phyloP scores from a whole-genome alignment of 1,140 invertebrate genomes.

The Apis cerana region DNA sequence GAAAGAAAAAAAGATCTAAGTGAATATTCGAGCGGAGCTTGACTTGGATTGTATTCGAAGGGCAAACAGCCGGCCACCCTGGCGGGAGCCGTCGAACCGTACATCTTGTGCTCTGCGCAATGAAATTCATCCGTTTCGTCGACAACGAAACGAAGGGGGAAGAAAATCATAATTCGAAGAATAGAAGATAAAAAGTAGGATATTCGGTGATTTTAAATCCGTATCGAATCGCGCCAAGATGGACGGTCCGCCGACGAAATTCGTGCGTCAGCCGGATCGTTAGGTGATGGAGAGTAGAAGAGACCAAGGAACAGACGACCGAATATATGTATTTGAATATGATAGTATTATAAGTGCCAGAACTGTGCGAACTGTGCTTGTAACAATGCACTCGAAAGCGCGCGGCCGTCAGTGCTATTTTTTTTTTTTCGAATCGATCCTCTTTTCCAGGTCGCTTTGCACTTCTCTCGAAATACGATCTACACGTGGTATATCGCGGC shows the following conservation, averaged over 20 bases:
- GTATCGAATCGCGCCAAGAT: not conserved
- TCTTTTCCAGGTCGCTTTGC: not conserved
- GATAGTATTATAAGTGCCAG: constrained; percentile 67
- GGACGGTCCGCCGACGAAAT: constrained; percentile 42
- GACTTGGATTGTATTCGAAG: constrained; percentile 3
- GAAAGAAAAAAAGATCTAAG: constrained; percentile 4
- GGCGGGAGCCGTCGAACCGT: constrained; percentile 20
- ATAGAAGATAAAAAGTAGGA: no score
- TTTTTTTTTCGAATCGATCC: constrained; percentile 24
- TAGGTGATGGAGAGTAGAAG: constrained; percentile 65
- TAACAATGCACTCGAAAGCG: constrained; percentile 64
- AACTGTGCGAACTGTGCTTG: constrained; percentile 78
- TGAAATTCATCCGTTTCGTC: not conserved
- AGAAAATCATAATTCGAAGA: not conserved
- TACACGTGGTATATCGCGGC: not conserved
- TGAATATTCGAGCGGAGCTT: constrained; percentile 12
- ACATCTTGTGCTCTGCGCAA: constrained; percentile 1
- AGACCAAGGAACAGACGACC: constrained; percentile 68
- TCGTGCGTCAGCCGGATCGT: constrained; percentile 42
- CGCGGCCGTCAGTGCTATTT: constrained; percentile 1
- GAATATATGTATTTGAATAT: constrained; percentile 48
- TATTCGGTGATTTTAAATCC: not conserved
- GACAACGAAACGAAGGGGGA: not conserved
- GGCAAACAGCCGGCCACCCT: constrained; percentile 24
- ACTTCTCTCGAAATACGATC: constrained; percentile 24